Evolutionary conservation across 2,888 invertebrate species (phyloP), one percentile per base, ranked within the genome.

Genomic region (Glyphotaelius pellucidus): DNA sequence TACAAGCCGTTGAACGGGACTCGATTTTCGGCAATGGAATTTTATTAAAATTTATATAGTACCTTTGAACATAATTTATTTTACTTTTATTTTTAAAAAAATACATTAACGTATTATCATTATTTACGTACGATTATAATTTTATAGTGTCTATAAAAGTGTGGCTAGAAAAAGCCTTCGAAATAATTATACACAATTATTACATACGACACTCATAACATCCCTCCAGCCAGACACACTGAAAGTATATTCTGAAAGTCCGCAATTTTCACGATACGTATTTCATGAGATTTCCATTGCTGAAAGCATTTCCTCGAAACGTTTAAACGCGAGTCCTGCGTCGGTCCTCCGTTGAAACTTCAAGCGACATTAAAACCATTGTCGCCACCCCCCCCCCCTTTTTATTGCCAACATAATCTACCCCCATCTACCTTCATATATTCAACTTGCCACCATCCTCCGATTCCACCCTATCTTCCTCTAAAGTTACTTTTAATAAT

Each of bases 321-420:
- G 38, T 85, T 85, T 85, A 38, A 38, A 85, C 38, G 32, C n/a
- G 42, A 85, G 19, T 85, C 85, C n/a, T 38, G 85, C 85, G 38
- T 85, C 38, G 85, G 38, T 42, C 35, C 38, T 85, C 42, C 38
- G 85, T 12, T 38, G 42, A 19, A 85, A 85, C 85, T 85, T 85
- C 42, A 38, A 35, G 42, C 38, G 85, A 35, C 85, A 85, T 85
- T 85, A 85, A 85, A 85, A 38, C 38, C 85, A 38, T 38, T 38
- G 85, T 35, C n/a, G 25, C 25, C 42, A 11, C 84, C 38, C 35
- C 25, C 5, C 5, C 25, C 15, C 84, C 25, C 84, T 25, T 38
- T 25, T 19, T 32, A 38, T 42, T 4, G 19, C 38, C 84, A 15
- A 19, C 85, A 67, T 7, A 67, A 67, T 67, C 85, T 38, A 31